phyloP scores from a whole-genome alignment of 2,797 vertebrate genomes.

The Graptemys geographica region DNA sequence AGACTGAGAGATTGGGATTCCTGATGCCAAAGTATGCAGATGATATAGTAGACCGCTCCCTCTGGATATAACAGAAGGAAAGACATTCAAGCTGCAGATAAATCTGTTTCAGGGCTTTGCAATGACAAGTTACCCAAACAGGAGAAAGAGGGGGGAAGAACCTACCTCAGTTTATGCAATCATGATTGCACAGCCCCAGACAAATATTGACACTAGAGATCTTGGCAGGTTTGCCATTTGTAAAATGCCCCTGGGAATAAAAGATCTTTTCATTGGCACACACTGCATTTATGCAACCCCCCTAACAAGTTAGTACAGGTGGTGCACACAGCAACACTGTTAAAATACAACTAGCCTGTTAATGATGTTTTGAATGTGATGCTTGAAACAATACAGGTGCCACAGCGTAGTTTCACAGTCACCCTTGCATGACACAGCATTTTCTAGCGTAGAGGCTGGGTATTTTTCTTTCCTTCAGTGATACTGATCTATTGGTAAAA shows the following conservation, averaged over 20 bases:
- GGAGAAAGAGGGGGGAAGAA: conserved; percentile 25
- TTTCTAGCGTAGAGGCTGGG: background rate
- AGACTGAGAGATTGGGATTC: background rate
- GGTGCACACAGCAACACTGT: background rate
- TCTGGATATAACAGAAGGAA: background rate
- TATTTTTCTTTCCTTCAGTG: background rate
- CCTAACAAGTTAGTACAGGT: conserved; percentile 62
- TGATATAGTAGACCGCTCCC: background rate
- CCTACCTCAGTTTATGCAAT: conserved; percentile 50
- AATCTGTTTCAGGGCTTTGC: conserved; percentile 55
- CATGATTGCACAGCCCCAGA: conserved; percentile 66
- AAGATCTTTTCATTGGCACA: conserved; percentile 59
- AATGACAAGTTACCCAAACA: conserved; percentile 40
- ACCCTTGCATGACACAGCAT: background rate
- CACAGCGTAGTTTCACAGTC: conserved; percentile 11
- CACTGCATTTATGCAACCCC: conserved; percentile 51
- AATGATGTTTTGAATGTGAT: background rate
- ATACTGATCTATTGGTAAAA: background rate
- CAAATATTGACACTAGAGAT: conserved; percentile 78
- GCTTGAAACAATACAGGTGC: background rate
- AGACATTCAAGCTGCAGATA: conserved; percentile 48
- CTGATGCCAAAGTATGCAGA: background rate
- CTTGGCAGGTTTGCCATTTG: conserved; percentile 62
- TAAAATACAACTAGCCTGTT: background rate
- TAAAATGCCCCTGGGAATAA: conserved; percentile 65